phyloP scores from a whole-genome alignment of 2,888 invertebrate species.

The Sesamia inferens region DNA sequence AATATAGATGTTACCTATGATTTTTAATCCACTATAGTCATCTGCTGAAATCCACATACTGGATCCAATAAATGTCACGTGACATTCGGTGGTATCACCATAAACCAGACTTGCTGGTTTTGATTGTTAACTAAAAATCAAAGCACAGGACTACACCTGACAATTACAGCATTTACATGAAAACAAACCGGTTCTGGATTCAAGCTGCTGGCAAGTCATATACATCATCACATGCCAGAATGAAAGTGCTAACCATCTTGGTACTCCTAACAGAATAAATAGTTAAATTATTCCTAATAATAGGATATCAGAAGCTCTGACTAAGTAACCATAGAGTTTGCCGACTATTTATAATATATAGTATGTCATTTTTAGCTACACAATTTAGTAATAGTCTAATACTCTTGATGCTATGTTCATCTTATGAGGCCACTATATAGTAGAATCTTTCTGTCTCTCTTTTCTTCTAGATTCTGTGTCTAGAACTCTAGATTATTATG shows the following conservation, averaged over 20 bases:
- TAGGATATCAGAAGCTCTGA: not conserved
- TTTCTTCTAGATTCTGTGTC: conserved; percentile 58
- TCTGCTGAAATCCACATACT: not conserved
- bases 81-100: not conserved
- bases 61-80: not conserved
- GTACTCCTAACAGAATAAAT: not conserved
- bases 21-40: not conserved
- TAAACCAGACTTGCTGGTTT: not conserved
- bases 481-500: conserved; percentile 57
- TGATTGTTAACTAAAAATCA: not conserved
- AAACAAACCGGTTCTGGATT: not conserved
- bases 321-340: not conserved
- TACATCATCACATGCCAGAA: not conserved
- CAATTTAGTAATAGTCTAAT: conserved; percentile 13
- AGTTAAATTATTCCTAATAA: not conserved
- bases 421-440: conserved; percentile 18
- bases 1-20: not conserved
- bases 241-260: not conserved
- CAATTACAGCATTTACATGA: not conserved
- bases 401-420: conserved; percentile 26
- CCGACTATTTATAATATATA: not conserved
- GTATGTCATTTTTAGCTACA: conserved; percentile 4
- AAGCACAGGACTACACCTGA: not conserved
- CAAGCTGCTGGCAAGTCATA: not conserved
- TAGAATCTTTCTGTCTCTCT: conserved; percentile 42